Percentiles rank a stretch among this genome's conserved stretches.
Evolutionary conservation across 2,797 vertebrate genomes (phyloP).

Genomic region (Sebastes taczanowskii): DNA sequence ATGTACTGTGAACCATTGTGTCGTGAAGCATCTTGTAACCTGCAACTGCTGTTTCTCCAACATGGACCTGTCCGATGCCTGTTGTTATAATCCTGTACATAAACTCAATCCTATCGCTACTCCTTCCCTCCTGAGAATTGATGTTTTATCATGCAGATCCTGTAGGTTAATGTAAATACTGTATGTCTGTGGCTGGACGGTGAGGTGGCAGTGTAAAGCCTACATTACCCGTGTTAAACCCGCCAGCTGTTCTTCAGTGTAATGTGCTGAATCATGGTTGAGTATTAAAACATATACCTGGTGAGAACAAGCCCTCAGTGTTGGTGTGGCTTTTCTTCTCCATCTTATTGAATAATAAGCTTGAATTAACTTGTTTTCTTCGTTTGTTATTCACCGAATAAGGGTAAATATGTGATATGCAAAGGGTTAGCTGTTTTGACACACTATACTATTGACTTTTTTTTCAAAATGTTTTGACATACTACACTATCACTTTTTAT

Average conservation of each 20-base stretch:
- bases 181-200: constrained; percentile 24
- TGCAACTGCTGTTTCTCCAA: constrained; percentile 32
- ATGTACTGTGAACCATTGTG: constrained; percentile 69
- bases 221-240: constrained; percentile 37
- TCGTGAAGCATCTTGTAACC: constrained; percentile 75
- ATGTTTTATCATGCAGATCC: constrained; percentile 40
- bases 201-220: constrained; percentile 5
- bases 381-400: neutral
- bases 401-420: neutral
- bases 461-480: too few relatives aligned
- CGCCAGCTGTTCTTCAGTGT: constrained; percentile 59
- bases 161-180: constrained; percentile 62
- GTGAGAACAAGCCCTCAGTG: constrained; percentile 25
- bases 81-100: constrained; percentile 65
- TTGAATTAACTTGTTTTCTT: neutral
- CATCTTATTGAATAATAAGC: neutral
- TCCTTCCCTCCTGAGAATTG: constrained; percentile 6
- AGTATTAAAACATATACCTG: constrained; percentile 72
- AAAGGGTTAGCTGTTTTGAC: neutral
- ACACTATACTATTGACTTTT: too few relatives aligned
- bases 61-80: constrained; percentile 26
- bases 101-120: constrained; percentile 5
- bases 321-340: constrained; percentile 25
- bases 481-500: too few relatives aligned
- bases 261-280: constrained; percentile 72